phyloP scores from a whole-genome alignment of 2,797 vertebrate genomes.

The Huso huso region DNA sequence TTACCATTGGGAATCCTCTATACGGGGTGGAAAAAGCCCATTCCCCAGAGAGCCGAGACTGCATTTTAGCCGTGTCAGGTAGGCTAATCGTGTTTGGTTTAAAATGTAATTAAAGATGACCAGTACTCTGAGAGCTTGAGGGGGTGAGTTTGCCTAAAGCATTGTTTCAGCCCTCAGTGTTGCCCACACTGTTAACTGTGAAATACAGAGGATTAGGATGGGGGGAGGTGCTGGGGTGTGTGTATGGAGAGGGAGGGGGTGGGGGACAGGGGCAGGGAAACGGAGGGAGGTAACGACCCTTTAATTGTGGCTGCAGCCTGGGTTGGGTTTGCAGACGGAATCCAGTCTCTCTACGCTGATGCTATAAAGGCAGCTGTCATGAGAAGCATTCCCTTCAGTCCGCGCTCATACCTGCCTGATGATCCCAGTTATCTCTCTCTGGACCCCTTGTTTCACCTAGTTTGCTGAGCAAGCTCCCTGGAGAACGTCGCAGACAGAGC shows the following conservation, averaged over 20 bases:
- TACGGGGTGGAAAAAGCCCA: too few species aligned
- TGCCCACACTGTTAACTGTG: neutral
- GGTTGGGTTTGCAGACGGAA: neutral
- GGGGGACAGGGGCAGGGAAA: slow-evolving; percentile 5
- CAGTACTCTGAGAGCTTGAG: neutral
- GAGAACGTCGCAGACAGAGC: neutral
- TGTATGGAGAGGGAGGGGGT: neutral
- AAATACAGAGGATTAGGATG: neutral
- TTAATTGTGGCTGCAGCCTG: slow-evolving; percentile 5
- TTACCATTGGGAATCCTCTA: too few species aligned
- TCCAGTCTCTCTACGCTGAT: neutral
- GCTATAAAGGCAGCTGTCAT: neutral
- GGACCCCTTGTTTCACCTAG: neutral
- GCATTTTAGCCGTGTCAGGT: neutral
- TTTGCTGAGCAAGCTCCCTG: slow-evolving; percentile 12
- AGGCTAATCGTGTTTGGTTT: neutral
- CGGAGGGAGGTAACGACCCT: slow-evolving; percentile 10
- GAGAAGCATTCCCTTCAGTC: neutral
- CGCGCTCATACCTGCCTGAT: slow-evolving; percentile 6
- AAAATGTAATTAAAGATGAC: slow-evolving; percentile 1
- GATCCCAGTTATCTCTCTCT: neutral
- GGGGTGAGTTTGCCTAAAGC: neutral
- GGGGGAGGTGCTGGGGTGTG: neutral
- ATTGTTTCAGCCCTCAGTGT: neutral
- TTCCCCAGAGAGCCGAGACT: too few species aligned